These are phyloP conservation scores for Carettochelys insculpta DNA, from an alignment of 2,113 vertebrate species.

Conservation along the genomic window DNA sequence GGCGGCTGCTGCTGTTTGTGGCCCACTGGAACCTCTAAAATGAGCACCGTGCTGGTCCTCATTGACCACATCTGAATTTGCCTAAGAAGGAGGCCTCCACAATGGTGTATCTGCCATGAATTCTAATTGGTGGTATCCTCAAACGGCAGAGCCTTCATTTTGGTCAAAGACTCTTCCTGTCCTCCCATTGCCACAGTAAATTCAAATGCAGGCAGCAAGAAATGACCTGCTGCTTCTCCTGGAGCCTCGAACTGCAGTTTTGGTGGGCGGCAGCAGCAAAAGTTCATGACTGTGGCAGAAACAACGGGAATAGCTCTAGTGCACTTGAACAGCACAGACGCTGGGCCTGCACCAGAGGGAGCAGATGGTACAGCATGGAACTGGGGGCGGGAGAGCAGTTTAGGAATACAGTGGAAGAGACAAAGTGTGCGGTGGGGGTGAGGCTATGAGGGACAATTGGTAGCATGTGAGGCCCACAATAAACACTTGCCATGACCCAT, in stretches of 20 bases:
- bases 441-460: neutral
- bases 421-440: neutral
- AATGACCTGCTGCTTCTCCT: neutral
- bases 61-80: neutral
- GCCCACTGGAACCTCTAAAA: too few relatives aligned
- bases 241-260: neutral
- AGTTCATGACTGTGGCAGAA: neutral
- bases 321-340: neutral
- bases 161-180: neutral
- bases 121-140: neutral
- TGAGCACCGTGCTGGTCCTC: neutral
- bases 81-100: neutral
- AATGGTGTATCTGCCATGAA: neutral
- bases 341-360: neutral
- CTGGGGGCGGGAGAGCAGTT: too few relatives aligned
- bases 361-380: neutral
- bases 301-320: neutral
- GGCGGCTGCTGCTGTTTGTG: too few relatives aligned
- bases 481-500: too few relatives aligned
- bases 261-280: neutral
- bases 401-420: neutral
- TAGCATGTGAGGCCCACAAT: neutral
- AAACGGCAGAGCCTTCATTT: neutral
- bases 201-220: neutral
- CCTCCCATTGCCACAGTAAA: neutral